phyloP scores from a whole-genome alignment of 2,888 invertebrate species.

The Acrocyrtus sp. region DNA sequence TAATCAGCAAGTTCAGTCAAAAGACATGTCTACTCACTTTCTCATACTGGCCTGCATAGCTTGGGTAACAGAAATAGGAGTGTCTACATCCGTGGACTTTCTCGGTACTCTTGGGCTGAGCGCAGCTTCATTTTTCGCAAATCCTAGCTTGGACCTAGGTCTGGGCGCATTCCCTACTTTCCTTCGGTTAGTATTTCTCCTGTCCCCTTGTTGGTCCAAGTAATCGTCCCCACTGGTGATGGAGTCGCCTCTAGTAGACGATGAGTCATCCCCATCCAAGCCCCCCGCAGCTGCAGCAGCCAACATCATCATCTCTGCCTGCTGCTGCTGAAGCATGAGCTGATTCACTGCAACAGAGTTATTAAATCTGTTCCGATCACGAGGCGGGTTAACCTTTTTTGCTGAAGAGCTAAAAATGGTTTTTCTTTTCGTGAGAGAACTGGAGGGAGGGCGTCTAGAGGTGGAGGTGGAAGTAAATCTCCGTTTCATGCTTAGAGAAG shows the following conservation, averaged over 20 bases:
- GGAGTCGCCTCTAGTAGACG: slow-evolving; percentile 50
- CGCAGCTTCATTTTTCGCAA: slow-evolving; percentile 42
- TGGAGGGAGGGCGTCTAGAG: slow-evolving; percentile 48
- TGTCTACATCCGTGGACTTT: slow-evolving; percentile 57
- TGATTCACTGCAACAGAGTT: slow-evolving; percentile 51
- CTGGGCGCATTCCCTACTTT: slow-evolving; percentile 4
- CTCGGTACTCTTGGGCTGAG: slow-evolving; percentile 35
- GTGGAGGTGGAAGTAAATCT: slow-evolving; percentile 33
- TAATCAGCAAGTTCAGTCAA: not conserved
- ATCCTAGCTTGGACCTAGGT: slow-evolving; percentile 45
- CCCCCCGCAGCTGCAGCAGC: slow-evolving; percentile 2
- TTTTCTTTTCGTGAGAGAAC: slow-evolving; percentile 41
- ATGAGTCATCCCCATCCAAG: slow-evolving; percentile 42
- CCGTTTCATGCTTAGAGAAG: slow-evolving; percentile 50
- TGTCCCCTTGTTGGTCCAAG: slow-evolving; percentile 10
- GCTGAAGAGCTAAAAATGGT: slow-evolving; percentile 55
- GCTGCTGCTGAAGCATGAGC: slow-evolving; percentile 38
- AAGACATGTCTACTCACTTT: slow-evolving; percentile 70
- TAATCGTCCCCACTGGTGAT: slow-evolving; percentile 45
- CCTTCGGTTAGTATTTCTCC: slow-evolving; percentile 21
- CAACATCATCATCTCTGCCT: slow-evolving; percentile 21
- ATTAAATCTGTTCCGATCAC: slow-evolving; percentile 47
- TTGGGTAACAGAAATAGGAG: slow-evolving; percentile 82
- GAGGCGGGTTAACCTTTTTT: slow-evolving; percentile 45
- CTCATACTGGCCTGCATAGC: slow-evolving; percentile 87